Base-by-base conservation (phyloP, 64 coral and sea anemone genomes). In the Dendrophyllia cribrosa region DNA sequence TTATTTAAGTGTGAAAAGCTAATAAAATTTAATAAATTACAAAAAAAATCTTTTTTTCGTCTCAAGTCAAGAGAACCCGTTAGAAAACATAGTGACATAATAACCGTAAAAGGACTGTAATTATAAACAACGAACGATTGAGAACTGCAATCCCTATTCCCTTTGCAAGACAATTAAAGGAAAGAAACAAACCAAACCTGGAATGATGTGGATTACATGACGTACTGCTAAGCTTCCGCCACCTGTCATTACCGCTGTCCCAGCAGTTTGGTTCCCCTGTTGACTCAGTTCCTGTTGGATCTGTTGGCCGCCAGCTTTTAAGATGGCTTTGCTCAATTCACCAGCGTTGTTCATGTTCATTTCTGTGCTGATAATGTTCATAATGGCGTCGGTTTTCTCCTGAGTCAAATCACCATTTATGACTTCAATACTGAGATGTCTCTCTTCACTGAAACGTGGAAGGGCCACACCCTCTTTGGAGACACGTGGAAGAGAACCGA, bases 301-400 rank as follows among this genome's bases (percentile, higher is more conserved):
- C 56, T 48, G 72, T 58, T n/a, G 53, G 21, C 91, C 87, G 5
- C 84, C 55, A 1, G 50, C 24, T 68, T 5, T 59, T 58, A 90
- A 60, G 52, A 96, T 83, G 7, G 79, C 91, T 87, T 93, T 90
- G 59, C 95, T 96, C 8, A 96, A 23, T 19, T 73, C 91, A 1
- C 95, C 95, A 34, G 95, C 95, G 3, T 87, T 90, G 21, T 80
- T 59, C 95, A 96, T 90, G 43, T 87, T 62, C 95, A 96, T 93
- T 51, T 90, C 58, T 17, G 87, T 58, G 46, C 91, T 70, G 50
- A 25, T 91, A 6, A 96, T 79, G 21, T 96, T 96, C 3, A 96
- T 70, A 52, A 96, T 91, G 16, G 92, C 95, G 58, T 96, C 95
- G 46, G 81, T 88, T n/a, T 48, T 68, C 52, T 96, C 91, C 20